Evolutionary conservation across 2,113 vertebrate genomes (phyloP).

Genomic region (Callipepla squamata): DNA sequence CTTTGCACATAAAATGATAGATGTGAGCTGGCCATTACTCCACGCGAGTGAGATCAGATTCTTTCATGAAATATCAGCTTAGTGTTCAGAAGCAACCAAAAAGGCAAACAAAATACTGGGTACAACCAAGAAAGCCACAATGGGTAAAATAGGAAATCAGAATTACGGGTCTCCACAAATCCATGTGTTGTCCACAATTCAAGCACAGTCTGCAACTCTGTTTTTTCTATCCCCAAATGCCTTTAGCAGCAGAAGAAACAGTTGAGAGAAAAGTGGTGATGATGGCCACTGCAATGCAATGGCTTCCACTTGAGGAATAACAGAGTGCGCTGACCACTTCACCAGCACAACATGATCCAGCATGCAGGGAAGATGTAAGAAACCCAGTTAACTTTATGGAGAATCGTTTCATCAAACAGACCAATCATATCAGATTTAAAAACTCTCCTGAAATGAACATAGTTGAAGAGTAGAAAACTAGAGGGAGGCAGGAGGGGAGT

Average conservation of each 20-base stretch:
- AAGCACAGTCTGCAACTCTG: not conserved
- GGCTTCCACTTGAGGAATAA: not conserved
- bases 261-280: not conserved
- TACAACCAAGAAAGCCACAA: not conserved
- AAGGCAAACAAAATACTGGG: not conserved
- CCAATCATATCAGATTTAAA: not conserved
- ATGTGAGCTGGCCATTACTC: not conserved
- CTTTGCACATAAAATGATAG: not conserved
- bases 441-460: not conserved
- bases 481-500: not conserved
- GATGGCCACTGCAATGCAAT: not conserved
- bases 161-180: not conserved
- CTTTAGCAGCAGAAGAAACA: not conserved
- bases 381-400: not conserved
- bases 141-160: not conserved
- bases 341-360: not conserved
- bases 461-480: not conserved
- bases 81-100: not conserved
- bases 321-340: not conserved
- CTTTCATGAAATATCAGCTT: not conserved
- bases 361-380: not conserved
- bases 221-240: not conserved
- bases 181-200: not conserved
- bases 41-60: not conserved
- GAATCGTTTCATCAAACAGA: not conserved